Evolutionary conservation across 2,888 invertebrate genomes (phyloP), one percentile per base, ranked within the genome.

Genomic region (Electrophaes corylata): DNA sequence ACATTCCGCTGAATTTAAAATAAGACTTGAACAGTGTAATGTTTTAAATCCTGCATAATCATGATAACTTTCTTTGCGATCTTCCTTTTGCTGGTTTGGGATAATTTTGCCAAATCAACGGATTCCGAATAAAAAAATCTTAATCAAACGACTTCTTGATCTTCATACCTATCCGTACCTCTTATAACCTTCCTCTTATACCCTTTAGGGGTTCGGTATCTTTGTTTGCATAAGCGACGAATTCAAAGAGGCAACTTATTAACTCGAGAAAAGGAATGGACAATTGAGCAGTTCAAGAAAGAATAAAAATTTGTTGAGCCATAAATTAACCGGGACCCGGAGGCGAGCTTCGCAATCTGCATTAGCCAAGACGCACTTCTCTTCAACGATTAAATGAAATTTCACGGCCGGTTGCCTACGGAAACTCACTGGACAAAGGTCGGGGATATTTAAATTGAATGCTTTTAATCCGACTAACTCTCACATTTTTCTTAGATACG

Each of bases 341-440:
- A 82, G 83, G 84, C 71, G 77, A 81, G 77, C 69, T 78, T 81
- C 83, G 83, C 88, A 87, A 88, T 89, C 89, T 89, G 89, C 89
- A 89, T 90, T 89, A 90, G 86, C 79, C 74, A 79, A 81, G 88
- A 86, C 88, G 88, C 89, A 89, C 88, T 88, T 83, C 86, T 88
- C 86, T 83, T 79, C 75, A 69, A 74, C 87, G 88, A 88, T 89
- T 89, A 89, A 89, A 89, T 89, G 87, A 89, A 88, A 88, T 89
- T 88, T 89, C 87, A 89, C 83, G 87, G 85, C 78, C 81, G 81
- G 86, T 77, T 86, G 85, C 88, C 83, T 83, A 74, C 83, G 78
- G 83, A 78, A 85, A 78, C 83, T 79, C 80, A 72, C 84, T 79
- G 88, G 89, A 88, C 88, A 87, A 88, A 88, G 86, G 84, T 82